phyloP scores from a whole-genome alignment of 92 coral and sea anemone genomes.

The Zoanthus sociatus region DNA sequence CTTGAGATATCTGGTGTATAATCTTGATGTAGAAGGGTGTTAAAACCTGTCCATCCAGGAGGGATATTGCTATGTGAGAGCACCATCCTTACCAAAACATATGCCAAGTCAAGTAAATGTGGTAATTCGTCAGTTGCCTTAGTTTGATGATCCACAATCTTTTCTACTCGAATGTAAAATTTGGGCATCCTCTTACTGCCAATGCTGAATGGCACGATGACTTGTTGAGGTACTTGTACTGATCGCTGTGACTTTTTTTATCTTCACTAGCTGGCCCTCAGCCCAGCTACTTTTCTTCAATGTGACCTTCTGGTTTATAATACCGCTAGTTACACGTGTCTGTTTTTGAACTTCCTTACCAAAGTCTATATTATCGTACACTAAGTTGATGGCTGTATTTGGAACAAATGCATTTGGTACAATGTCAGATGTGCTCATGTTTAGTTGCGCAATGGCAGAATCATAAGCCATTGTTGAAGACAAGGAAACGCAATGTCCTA shows the following conservation, averaged over 20 bases:
- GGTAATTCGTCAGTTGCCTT: slow-evolving; percentile 20
- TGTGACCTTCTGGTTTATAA: slow-evolving; percentile 38
- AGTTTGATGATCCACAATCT: slow-evolving; percentile 21
- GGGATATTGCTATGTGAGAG: background rate
- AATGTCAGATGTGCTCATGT: slow-evolving; percentile 40
- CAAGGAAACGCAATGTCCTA: slow-evolving; percentile 55
- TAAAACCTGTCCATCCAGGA: slow-evolving; percentile 65
- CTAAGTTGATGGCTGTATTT: slow-evolving; percentile 29
- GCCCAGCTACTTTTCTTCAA: background rate
- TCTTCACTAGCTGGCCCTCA: slow-evolving; percentile 9
- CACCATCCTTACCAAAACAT: slow-evolving; percentile 41
- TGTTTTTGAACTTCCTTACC: slow-evolving; percentile 53
- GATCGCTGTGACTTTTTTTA: slow-evolving; percentile 42
- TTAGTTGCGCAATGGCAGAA: slow-evolving; percentile 52
- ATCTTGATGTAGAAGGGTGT: slow-evolving; percentile 42
- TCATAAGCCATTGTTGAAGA: slow-evolving; percentile 67
- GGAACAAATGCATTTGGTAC: slow-evolving; percentile 51
- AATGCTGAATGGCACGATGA: slow-evolving; percentile 36
- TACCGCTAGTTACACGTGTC: slow-evolving; percentile 57
- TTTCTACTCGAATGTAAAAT: slow-evolving; percentile 18
- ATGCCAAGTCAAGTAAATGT: slow-evolving; percentile 45
- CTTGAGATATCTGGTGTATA: slow-evolving; percentile 50
- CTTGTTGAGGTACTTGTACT: slow-evolving; percentile 36
- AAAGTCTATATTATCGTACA: slow-evolving; percentile 61
- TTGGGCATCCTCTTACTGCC: slow-evolving; percentile 54